Percentiles rank a stretch among this genome's conserved stretches.
phyloP scores from a whole-genome alignment of 2,888 invertebrate genomes.

The Euzetes globulus region DNA sequence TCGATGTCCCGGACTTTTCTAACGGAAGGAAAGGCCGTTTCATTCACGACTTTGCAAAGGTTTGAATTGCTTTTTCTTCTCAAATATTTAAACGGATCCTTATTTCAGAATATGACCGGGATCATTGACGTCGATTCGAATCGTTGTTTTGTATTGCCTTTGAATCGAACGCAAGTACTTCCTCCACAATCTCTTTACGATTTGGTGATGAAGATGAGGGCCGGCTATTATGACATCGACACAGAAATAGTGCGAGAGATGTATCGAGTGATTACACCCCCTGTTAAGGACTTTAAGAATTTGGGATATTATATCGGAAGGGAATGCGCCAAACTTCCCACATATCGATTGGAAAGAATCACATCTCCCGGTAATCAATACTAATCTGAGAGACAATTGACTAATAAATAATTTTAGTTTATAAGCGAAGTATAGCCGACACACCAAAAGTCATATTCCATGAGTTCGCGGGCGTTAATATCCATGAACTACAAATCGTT shows the following conservation, averaged over 20 bases:
- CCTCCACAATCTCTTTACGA: conserved; percentile 72
- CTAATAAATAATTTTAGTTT: conserved; percentile 57
- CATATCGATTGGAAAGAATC: conserved; percentile 65
- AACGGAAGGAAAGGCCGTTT: conserved; percentile 74
- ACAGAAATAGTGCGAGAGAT: conserved; percentile 66
- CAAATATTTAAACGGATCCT: not conserved
- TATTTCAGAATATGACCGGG: conserved; percentile 58
- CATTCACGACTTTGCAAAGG: conserved; percentile 80
- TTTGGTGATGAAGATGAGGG: conserved; percentile 66
- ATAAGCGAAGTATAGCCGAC: conserved; percentile 53
- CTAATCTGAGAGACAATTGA: no score
- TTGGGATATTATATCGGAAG: conserved; percentile 63
- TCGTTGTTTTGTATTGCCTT: conserved; percentile 83
- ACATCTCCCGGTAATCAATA: conserved; percentile 54
- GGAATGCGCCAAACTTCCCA: conserved; percentile 62
- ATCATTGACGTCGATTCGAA: conserved; percentile 66
- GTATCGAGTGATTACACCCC: conserved; percentile 66
- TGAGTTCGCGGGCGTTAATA: conserved; percentile 66
- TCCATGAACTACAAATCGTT: conserved; percentile 64
- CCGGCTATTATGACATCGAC: conserved; percentile 67
- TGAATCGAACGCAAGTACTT: conserved; percentile 67
- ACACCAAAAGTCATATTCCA: conserved; percentile 57
- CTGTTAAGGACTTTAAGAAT: conserved; percentile 56
- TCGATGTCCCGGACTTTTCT: conserved; percentile 74
- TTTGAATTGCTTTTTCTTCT: conserved; percentile 46